phyloP scores from a whole-genome alignment of 2,888 invertebrate genomes.

The Nomada fabriciana region DNA sequence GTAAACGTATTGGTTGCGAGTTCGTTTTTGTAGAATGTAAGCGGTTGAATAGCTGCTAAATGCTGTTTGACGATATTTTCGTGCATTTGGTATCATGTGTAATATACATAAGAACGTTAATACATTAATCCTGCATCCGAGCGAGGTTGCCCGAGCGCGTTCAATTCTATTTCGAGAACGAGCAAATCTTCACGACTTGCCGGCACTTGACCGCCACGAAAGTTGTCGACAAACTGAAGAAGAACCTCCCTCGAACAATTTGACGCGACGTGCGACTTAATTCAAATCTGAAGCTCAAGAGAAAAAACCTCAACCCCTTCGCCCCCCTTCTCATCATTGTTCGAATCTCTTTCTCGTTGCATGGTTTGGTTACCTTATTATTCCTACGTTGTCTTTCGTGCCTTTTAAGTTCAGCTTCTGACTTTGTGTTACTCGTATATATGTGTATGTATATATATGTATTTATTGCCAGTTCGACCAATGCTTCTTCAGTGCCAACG shows the following conservation, averaged over 20 bases:
- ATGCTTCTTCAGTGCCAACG: slow-evolving; percentile 66
- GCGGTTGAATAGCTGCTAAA: slow-evolving; percentile 66
- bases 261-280: slow-evolving; percentile 63
- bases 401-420: slow-evolving; percentile 86
- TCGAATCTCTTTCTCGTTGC: slow-evolving; percentile 82
- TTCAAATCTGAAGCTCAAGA: background rate
- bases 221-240: background rate
- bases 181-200: slow-evolving; percentile 25
- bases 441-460: slow-evolving; percentile 60
- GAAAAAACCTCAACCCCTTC: slow-evolving; percentile 16
- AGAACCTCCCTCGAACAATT: slow-evolving; percentile 31
- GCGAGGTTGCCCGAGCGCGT: slow-evolving; percentile 45
- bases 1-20: slow-evolving; percentile 48
- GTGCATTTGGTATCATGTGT: slow-evolving; percentile 78
- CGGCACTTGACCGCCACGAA: background rate
- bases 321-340: slow-evolving; percentile 69
- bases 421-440: slow-evolving; percentile 78
- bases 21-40: slow-evolving; percentile 65
- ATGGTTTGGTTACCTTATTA: slow-evolving; percentile 84
- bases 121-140: slow-evolving; percentile 68
- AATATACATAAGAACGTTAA: slow-evolving; percentile 28
- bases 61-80: slow-evolving; percentile 77
- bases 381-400: slow-evolving; percentile 87
- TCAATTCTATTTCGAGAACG: slow-evolving; percentile 39
- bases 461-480: slow-evolving; percentile 44